Base-by-base conservation (phyloP, 2,888 invertebrate species). In the Nezara viridula region DNA sequence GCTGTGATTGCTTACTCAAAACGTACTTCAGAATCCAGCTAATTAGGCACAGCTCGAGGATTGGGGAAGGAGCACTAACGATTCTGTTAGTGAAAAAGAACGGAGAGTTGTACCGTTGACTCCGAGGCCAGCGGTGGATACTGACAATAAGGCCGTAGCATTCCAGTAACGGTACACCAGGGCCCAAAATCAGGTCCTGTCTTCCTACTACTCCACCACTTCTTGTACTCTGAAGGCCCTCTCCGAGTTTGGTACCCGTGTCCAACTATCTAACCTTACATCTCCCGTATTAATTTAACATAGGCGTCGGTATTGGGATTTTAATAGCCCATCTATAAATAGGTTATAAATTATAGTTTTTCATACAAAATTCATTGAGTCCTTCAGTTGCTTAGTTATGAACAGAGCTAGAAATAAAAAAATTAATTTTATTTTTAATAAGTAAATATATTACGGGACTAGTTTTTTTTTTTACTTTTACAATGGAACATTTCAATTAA, bases 81-180 rank as follows among this genome's bases (percentile, higher is more conserved):
- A 73, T 73, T 73, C 10, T 81, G 81, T 81, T n/a, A 44, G 81
- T 44, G 77, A 81, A 44, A 81, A 81, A 47, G 44, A 81, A 47
- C 81, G 44, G 81, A 44, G 81, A 81, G 81, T 40, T 81, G 44
- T 81, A 81, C 81, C 81, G 81, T 81, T 81, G 81, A 81, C 40
- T 40, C 12, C 7, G 44, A 37, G 81, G n/a, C 44, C n/a, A 44
- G 66, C 66, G 66, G 66, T 73, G 81, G 81, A 47, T 81, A 44
- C 81, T 81, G 81, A 81, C 81, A 81, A 81, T 81, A 81, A 81
- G 81, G 44, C 81, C 81, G 81, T 81, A 47, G 81, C 81, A 81
- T 81, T 81, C 81, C 81, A 44, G 44, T 81, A 81, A 81, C 81
- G 81, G 81, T 40, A 81, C 81, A 81, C 81, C 44, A 81, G 81